phyloP scores from a whole-genome alignment of 2,113 vertebrate genomes.

The Protobothrops flavoviridis region DNA sequence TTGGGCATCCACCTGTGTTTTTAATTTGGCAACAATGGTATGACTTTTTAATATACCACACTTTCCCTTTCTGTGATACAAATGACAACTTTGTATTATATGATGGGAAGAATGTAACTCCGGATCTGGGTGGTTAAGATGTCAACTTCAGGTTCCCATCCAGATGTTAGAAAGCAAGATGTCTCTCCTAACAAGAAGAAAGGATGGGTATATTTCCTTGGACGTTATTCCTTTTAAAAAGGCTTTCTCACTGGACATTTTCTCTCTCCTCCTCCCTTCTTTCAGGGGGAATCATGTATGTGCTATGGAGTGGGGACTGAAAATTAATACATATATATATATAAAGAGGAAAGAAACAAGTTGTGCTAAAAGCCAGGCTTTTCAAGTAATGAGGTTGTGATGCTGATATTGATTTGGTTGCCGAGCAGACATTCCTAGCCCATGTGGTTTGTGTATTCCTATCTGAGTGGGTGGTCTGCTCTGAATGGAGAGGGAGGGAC shows the following conservation, averaged over 20 bases:
- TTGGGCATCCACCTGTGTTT: not conserved
- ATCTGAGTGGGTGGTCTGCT: constrained; percentile 79
- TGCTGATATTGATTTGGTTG: constrained; percentile 62
- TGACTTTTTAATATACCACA: constrained; percentile 4
- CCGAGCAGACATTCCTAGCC: constrained; percentile 64
- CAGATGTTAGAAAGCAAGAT: not conserved
- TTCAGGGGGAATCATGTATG: not conserved
- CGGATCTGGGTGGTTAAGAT: not conserved
- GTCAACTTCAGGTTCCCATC: constrained; percentile 8
- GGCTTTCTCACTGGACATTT: not conserved
- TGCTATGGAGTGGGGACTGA: not conserved
- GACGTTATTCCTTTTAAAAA: constrained; percentile 26
- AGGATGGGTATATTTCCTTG: constrained; percentile 22
- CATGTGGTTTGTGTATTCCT: constrained; percentile 76
- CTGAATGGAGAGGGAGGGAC: constrained; percentile 41
- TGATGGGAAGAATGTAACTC: constrained; percentile 1
- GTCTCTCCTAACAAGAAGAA: not conserved
- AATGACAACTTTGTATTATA: constrained; percentile 13
- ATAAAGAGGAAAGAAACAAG: constrained; percentile 56
- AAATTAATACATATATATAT: not conserved
- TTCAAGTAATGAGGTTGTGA: constrained; percentile 61
- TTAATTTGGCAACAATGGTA: constrained; percentile 2
- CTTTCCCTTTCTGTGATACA: not conserved
- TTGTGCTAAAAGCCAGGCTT: constrained; percentile 55
- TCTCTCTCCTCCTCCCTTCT: not conserved